phyloP scores from a whole-genome alignment of 1,140 invertebrate species.

The Stenopsyche tienmushanensis region DNA sequence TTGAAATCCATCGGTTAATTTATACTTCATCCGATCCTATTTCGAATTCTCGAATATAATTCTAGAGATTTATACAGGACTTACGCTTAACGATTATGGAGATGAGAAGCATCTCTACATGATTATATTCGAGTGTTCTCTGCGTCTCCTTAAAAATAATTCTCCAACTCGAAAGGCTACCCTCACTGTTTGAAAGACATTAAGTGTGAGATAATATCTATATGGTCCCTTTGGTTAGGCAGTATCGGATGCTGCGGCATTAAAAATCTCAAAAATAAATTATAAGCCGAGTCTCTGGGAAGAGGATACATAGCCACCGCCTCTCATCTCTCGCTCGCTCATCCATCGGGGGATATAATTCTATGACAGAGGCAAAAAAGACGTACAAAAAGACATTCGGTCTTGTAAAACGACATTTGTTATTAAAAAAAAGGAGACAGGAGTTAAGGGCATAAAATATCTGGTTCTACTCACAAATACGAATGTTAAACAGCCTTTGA shows the following conservation, averaged over 20 bases:
- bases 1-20: too few species aligned
- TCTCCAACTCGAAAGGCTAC: constrained; percentile 15
- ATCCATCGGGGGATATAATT: neutral
- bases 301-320: constrained; percentile 3
- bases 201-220: constrained; percentile 34
- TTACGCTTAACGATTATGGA: too few species aligned
- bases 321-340: neutral
- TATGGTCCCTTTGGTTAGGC: constrained; percentile 27
- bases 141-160: neutral
- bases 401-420: constrained; percentile 12
- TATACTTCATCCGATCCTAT: too few species aligned
- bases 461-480: constrained; percentile 11
- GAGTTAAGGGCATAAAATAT: constrained; percentile 4
- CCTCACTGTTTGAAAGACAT: constrained; percentile 29
- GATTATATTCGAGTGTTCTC: too few species aligned
- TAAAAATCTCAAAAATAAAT: constrained; percentile 34
- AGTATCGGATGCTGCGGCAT: constrained; percentile 30
- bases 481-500: constrained; percentile 4
- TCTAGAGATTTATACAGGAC: too few species aligned
- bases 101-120: too few species aligned
- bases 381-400: neutral
- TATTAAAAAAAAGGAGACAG: neutral
- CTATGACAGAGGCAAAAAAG: neutral
- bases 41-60: too few species aligned
- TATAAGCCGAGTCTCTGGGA: constrained; percentile 25